phyloP scores from a whole-genome alignment of 1,140 invertebrate genomes.

The Nilaparvata lugens region DNA sequence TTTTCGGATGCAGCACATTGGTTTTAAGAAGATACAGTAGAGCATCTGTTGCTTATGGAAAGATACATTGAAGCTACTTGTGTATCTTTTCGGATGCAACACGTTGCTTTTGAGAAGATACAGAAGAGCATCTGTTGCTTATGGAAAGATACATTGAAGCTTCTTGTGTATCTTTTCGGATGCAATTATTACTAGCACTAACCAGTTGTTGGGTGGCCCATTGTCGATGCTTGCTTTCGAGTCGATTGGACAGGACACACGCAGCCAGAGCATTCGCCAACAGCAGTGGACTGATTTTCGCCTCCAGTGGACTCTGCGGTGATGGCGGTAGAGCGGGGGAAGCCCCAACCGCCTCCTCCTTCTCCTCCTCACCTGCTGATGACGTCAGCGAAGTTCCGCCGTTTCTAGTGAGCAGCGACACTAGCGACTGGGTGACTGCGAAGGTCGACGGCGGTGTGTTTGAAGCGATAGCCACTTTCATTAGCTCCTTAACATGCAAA shows the following conservation, averaged over 20 bases:
- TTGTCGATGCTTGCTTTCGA: conserved; percentile 41
- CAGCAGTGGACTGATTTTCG: conserved; percentile 37
- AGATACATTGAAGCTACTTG: no score
- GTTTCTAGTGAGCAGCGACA: conserved; percentile 43
- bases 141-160: no score
- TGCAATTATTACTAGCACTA: no score
- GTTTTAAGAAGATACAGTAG: no score
- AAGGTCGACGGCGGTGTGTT: conserved; percentile 32
- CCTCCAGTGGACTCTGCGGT: conserved; percentile 22
- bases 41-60: no score
- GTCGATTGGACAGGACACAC: conserved; percentile 45
- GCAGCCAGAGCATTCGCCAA: conserved; percentile 53
- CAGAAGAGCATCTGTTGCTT: no score
- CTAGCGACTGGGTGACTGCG: conserved; percentile 50
- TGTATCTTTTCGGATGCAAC: no score
- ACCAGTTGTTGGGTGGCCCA: conserved; percentile 53
- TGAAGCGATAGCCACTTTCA: conserved; percentile 37
- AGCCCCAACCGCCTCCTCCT: neutral
- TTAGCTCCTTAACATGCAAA: conserved; percentile 38
- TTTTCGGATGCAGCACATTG: no score
- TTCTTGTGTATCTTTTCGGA: no score
- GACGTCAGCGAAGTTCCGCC: conserved; percentile 35
- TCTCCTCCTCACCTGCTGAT: no score
- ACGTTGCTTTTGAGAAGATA: no score
- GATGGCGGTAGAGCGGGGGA: neutral